These are phyloP conservation scores for Aricia artaxerxes DNA, from an alignment of 2,888 invertebrate genomes.

Conservation along the genomic window DNA sequence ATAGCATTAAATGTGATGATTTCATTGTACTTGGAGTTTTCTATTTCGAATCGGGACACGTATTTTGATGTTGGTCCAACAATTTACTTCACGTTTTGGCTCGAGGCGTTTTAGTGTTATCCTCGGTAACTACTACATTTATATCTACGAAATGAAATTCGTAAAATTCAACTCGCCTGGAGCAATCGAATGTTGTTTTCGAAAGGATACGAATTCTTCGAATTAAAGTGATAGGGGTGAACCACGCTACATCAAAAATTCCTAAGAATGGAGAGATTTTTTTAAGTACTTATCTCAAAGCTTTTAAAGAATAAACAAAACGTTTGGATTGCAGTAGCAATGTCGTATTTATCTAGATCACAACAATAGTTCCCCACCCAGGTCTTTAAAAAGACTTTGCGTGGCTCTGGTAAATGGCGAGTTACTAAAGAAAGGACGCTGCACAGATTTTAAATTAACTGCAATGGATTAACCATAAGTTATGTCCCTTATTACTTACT, in stretches of 20 bases:
- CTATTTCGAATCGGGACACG: slow-evolving; percentile 40
- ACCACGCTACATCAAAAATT: not conserved
- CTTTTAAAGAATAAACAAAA: not conserved
- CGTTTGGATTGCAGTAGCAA: too few species aligned
- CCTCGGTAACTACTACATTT: not conserved
- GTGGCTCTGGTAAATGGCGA: too few species aligned
- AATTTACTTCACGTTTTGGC: slow-evolving; percentile 19
- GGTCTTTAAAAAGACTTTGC: too few species aligned
- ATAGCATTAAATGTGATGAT: slow-evolving; percentile 26
- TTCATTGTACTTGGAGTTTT: slow-evolving; percentile 43
- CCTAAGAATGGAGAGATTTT: not conserved
- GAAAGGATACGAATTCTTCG: not conserved
- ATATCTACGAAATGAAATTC: slow-evolving; percentile 1
- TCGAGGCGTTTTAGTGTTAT: not conserved
- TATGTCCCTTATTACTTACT: too few species aligned
- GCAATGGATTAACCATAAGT: too few species aligned
- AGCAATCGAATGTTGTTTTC: not conserved
- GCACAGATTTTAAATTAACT: too few species aligned
- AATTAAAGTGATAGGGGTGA: slow-evolving; percentile 1
- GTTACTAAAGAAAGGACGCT: too few species aligned
- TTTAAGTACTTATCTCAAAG: not conserved
- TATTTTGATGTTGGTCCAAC: slow-evolving; percentile 14
- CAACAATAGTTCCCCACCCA: too few species aligned
- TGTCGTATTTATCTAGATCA: too few species aligned
- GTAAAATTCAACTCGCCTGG: not conserved